Evolutionary conservation across 1,140 invertebrate species (phyloP).

Genomic region (Drosophila ohnishii): DNA sequence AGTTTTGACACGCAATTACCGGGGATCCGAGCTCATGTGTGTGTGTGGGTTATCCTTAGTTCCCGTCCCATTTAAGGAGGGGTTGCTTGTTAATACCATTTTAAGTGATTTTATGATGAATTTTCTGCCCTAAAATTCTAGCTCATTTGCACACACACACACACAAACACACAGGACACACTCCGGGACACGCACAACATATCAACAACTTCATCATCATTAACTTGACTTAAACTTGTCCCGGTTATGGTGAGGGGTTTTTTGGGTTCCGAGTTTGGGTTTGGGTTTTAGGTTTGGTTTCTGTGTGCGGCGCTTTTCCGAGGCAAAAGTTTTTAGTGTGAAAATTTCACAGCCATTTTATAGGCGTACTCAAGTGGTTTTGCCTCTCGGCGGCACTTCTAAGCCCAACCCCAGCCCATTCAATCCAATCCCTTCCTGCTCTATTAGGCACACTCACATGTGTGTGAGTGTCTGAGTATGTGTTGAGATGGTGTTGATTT

Average conservation of each 20-base stretch:
- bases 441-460: constrained; percentile 33
- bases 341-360: constrained; percentile 79
- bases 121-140: constrained; percentile 77
- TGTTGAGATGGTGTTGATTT: constrained; percentile 63
- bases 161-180: background rate
- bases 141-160: constrained; percentile 66
- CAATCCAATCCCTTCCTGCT: constrained; percentile 7
- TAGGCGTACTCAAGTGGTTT: constrained; percentile 77
- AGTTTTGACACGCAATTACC: constrained; percentile 78
- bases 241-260: constrained; percentile 33
- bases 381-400: constrained; percentile 76
- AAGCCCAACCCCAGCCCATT: constrained; percentile 32
- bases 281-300: constrained; percentile 16
- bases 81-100: constrained; percentile 71
- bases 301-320: constrained; percentile 8
- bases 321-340: constrained; percentile 77
- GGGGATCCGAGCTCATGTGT: constrained; percentile 37
- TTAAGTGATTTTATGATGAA: constrained; percentile 82
- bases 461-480: constrained; percentile 11
- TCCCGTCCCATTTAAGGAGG: constrained; percentile 16
- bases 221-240: constrained; percentile 51
- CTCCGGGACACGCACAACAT: constrained; percentile 3
- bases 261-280: constrained; percentile 10
- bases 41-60: constrained; percentile 43
- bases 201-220: constrained; percentile 57